Base-by-base conservation (phyloP, 2,888 invertebrate genomes). In the Eudemis profundana region DNA sequence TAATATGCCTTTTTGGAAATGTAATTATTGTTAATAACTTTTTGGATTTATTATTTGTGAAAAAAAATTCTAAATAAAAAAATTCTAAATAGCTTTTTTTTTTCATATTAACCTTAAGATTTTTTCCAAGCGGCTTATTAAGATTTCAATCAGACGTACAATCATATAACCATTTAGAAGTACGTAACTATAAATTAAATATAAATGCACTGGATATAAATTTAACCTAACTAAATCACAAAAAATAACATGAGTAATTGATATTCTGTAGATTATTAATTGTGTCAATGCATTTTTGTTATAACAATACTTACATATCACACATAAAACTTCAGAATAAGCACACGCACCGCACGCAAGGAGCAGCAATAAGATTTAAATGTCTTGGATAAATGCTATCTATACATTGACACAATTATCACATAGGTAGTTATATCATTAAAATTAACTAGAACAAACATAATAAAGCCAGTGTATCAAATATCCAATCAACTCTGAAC, bases 141-240 rank as follows among this genome's bases (percentile, higher is more conserved):
- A 65, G 73, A 74, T 64, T 69, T 40, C 47, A 54, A 15, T 42
- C 56, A 42, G 4, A 19, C 62, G 51, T 27, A 46, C 51, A 64
- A 50, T 10, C 33, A 64, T n/a, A 49, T 23, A 51, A 61, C n/a
- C 21, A 46, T 67, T 68, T 53, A 36, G 42, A 49, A 66, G 65
- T 60, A 67, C 67, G 71, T 66, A 69, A 74, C 69, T 60, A 68
- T 61, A 72, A 76, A 74, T 71, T 74, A 72, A 72, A 68, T 65
- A 72, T 83, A 83, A 83, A 83, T 83, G 82, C 82, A 83, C 72
- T 77, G 73, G 38, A 74, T 65, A 64, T 76, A 73, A 72, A 72
- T 15, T 38, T 38, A 50, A 59, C 36, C 19, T 65, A 70, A 33
- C 64, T 66, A 61, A 70, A 65, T 71, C 70, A 70, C 71, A 74